Base-by-base conservation (phyloP, 2,888 invertebrate genomes). In the Strigamia maritima region DNA sequence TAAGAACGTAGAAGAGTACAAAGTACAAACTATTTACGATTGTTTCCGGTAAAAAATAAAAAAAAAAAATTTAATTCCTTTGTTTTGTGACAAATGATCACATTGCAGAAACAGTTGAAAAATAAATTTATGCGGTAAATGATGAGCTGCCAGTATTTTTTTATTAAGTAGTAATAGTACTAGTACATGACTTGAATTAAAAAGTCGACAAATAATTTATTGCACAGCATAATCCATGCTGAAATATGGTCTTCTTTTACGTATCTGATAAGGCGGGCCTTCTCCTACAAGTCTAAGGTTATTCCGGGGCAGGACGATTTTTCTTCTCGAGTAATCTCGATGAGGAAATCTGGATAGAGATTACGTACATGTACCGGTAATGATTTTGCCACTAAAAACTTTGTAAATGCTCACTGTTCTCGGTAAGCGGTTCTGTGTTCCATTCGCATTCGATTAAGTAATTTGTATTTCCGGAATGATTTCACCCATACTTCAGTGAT, bases 171-270 rank as follows among this genome's bases (percentile, higher is more conserved):
- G 6, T 38, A 38, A 8, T 10, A 38, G 10, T 8, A 8, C 38
- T n/a, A 35, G 35, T 44, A 44, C 44, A 44, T 44, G 44, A 44
- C 16, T 12, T 44, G 4, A 44, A 44, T n/a, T 44, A n/a, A 44
- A 44, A 44, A 7, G 14, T 16, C 3, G 16, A 44, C 1, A n/a
- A 44, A n/a, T n/a, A n/a, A 44, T 44, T n/a, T 44, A 65, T 22
- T 65, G 60, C 10, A 65, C 2, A 2, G 26, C 70, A 26, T 28
- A 70, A 70, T 70, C 70, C 70, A 70, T 70, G 70, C 70, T 70
- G 28, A 70, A 70, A 16, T 26, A 70, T 3, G 70, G 70, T 26
- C 14, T 70, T 10, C 70, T 26, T 10, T 16, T 70, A 3, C 28
- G 26, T 3, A 8, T 2, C 7, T 70, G 70, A 70, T 70, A 12